Conservation (phyloP, 2,113 vertebrate genomes). For the Girardinichthys multiradiatus region DNA sequence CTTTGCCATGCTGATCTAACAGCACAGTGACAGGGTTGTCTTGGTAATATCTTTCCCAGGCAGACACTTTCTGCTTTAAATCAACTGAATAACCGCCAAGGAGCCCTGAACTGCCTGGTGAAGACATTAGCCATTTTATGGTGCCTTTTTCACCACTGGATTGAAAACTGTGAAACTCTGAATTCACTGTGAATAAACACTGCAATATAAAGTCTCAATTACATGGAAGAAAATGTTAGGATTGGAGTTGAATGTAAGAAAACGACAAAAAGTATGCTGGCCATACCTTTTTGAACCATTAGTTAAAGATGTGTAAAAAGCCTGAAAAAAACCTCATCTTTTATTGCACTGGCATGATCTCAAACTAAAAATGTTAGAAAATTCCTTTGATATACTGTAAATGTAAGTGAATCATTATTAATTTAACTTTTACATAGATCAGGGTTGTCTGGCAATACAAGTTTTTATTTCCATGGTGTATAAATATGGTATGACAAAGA, state of each 20-base stretch:
- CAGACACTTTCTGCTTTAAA: constrained; percentile 32
- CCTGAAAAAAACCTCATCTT: neutral
- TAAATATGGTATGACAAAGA: too few species aligned
- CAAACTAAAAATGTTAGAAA: neutral
- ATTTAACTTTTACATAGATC: too few species aligned
- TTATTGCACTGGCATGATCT: neutral
- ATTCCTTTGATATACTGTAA: neutral
- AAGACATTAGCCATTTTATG: constrained; percentile 68
- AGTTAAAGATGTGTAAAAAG: neutral
- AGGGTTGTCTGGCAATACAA: too few species aligned
- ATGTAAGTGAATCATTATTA: too few species aligned
- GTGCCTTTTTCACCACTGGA: constrained; percentile 50
- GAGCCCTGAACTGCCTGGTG: constrained; percentile 50
- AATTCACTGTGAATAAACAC: constrained; percentile 14
- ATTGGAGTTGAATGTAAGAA: neutral
- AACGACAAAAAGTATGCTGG: neutral
- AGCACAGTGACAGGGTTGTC: constrained; percentile 28
- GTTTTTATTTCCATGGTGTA: too few species aligned
- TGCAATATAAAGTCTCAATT: neutral
- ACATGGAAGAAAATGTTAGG: neutral
- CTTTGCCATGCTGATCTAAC: constrained; percentile 24
- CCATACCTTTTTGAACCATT: neutral
- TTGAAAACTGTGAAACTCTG: constrained; percentile 13
- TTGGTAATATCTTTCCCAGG: constrained; percentile 63
- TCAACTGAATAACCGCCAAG: constrained; percentile 52